phyloP scores from a whole-genome alignment of 2,888 invertebrate species.

The Ctenicera cuprea region DNA sequence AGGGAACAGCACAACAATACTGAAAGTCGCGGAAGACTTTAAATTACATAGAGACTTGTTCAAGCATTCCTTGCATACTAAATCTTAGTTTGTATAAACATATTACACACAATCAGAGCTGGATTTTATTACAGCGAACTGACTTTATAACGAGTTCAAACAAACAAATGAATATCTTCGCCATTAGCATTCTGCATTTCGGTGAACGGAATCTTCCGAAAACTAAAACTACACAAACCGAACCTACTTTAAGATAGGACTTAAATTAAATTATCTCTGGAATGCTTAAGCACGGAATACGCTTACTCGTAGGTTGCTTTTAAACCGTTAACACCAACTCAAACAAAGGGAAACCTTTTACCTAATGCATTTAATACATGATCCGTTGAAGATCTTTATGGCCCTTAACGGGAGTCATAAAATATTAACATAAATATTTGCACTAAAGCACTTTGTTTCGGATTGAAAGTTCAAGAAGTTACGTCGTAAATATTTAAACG shows the following conservation, averaged over 20 bases:
- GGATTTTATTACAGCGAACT: conserved; percentile 67
- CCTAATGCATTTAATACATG: conserved; percentile 6
- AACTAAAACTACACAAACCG: conserved; percentile 27
- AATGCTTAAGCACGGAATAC: conserved; percentile 14
- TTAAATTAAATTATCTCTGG: conserved; percentile 34
- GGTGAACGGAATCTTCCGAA: background rate
- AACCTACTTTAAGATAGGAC: conserved; percentile 18
- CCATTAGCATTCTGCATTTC: conserved; percentile 59
- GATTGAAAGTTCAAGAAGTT: background rate
- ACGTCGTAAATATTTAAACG: conserved; percentile 7
- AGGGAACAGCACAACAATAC: conserved; percentile 56
- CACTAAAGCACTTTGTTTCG: background rate
- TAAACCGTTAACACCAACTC: conserved; percentile 24
- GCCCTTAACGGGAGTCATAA: background rate
- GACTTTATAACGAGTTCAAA: conserved; percentile 66
- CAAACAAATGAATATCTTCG: conserved; percentile 60
- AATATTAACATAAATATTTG: conserved; percentile 18
- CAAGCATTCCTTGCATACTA: conserved; percentile 67
- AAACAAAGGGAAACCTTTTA: conserved; percentile 19
- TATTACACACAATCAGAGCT: conserved; percentile 68
- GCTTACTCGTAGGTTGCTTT: conserved; percentile 26
- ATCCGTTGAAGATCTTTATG: conserved; percentile 10
- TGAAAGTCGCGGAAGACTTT: conserved; percentile 68
- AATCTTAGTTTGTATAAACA: conserved; percentile 70
- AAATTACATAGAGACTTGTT: conserved; percentile 68